phyloP scores from a whole-genome alignment of 2,113 vertebrate species.

The Caranx ignobilis region DNA sequence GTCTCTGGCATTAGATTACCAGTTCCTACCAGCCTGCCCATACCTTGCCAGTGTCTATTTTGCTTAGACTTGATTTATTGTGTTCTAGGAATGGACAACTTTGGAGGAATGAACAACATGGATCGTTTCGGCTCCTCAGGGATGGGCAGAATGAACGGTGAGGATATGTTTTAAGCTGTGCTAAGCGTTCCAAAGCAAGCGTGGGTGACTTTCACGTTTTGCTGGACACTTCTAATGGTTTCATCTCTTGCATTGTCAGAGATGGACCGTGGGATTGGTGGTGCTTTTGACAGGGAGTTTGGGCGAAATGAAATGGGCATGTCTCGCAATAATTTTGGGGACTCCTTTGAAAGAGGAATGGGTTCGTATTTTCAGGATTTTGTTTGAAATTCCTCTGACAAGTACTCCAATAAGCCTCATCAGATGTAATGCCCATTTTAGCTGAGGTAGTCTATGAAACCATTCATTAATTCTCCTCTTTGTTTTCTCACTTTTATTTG shows the following conservation, averaged over 20 bases:
- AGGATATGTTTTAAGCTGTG: constrained; percentile 40
- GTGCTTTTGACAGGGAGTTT: constrained; percentile 90
- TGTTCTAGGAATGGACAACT: constrained; percentile 93
- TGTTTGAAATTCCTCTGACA: constrained; percentile 28
- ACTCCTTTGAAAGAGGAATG: constrained; percentile 92
- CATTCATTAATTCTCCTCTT: background rate
- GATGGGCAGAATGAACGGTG: constrained; percentile 95
- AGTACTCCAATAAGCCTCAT: background rate
- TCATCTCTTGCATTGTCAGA: constrained; percentile 83
- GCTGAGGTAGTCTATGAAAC: background rate
- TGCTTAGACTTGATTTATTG: background rate
- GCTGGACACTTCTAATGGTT: constrained; percentile 63
- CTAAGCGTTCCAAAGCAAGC: constrained; percentile 12
- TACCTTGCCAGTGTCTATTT: background rate
- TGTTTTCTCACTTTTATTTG: background rate
- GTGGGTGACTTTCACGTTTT: constrained; percentile 35
- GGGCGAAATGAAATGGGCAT: constrained; percentile 92
- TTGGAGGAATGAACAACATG: constrained; percentile 90
- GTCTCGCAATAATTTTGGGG: constrained; percentile 90
- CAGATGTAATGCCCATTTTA: background rate
- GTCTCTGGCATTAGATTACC: background rate
- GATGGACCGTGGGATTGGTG: constrained; percentile 91
- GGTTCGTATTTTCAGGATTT: constrained; percentile 80
- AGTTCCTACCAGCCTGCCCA: background rate
- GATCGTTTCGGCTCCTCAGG: constrained; percentile 93